A percentile compares a stretch with the other conserved stretches of the same genome.
Evolutionary conservation across 1,140 invertebrate species (phyloP).

Genomic region (Lepidotrigona ventralis): DNA sequence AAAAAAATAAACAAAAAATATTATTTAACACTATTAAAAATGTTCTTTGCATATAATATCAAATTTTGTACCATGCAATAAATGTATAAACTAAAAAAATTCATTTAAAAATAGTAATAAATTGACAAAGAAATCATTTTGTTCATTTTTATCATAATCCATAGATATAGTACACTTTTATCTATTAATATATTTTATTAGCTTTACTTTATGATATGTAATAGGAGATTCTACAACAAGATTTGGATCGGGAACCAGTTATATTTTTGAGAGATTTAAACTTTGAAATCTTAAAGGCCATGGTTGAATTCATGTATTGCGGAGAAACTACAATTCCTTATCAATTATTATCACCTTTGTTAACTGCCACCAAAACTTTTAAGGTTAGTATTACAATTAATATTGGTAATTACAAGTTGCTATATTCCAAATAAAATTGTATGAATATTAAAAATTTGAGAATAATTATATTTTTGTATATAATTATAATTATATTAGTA

Average conservation of each 20-base stretch:
- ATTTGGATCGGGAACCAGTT: constrained; percentile 81
- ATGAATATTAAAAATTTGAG: neutral
- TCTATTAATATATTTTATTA: constrained; percentile 29
- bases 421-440: constrained; percentile 7
- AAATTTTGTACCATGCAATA: neutral
- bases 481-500: too few relatives aligned
- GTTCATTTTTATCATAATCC: constrained; percentile 1
- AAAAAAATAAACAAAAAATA: neutral
- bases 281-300: constrained; percentile 81
- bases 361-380: constrained; percentile 81
- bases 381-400: constrained; percentile 74
- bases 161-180: neutral
- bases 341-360: constrained; percentile 79
- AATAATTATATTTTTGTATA: neutral
- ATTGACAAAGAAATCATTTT: constrained; percentile 8
- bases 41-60: neutral
- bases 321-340: constrained; percentile 82
- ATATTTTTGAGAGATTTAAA: constrained; percentile 82
- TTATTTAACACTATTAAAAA: constrained; percentile 28
- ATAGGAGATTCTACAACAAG: constrained; percentile 81
- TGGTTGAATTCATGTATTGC: constrained; percentile 83
- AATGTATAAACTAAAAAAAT: neutral
- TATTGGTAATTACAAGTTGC: constrained; percentile 1
- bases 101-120: neutral
- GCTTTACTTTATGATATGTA: constrained; percentile 50